Evolutionary conservation across 1,140 invertebrate genomes (phyloP), one percentile per base, ranked within the genome.

Genomic region (Ooceraea biroi): DNA sequence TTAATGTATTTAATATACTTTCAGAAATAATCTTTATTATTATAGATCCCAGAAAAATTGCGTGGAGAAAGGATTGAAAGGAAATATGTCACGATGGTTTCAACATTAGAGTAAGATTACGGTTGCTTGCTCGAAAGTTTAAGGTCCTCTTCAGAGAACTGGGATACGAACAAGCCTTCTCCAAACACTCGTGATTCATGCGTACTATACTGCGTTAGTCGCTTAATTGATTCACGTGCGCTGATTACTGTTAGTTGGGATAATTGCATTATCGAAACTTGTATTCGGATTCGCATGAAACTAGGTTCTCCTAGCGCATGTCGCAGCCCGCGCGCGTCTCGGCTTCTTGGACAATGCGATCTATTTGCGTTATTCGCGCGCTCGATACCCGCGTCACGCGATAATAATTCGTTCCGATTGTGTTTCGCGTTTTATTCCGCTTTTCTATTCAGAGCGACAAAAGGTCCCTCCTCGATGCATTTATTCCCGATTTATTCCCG

Each of bases 251-350:
- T 57, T 57, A 68, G 14, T n/a, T 50, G n/a, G 3, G 36, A 19
- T 57, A 80, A 80, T 80, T 36, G 22, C 22, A 44, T 78, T 78
- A 69, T 57, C 36, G 25, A 50, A 57, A 25, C 50, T 69, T 22
- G 30, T 30, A 52, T 36, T 76, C 27, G 44, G 19, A 50, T 50
- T 77, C 17, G 19, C 27, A 10, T 17, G 7, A 17, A 25, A 25
- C 14, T 19, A 36, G 19, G 12, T 36, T 41, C 17, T 14, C 19
- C 52, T 41, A 22, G 36, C 58, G 12, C n/a, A 12, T 5, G 27
- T 8, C 58, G 12, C 14, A 4, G 30, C 7, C 36, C 30, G 30
- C 66, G 27, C n/a, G 46, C 30, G 36, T n/a, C 11, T 66, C 30
- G 1, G 27, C 52, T 60, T 25, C 36, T 36, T 36, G 7, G 60